These are phyloP conservation scores for Philypnodon macrostomus DNA, from an alignment of 2,797 vertebrate genomes.

Conservation along the genomic window DNA sequence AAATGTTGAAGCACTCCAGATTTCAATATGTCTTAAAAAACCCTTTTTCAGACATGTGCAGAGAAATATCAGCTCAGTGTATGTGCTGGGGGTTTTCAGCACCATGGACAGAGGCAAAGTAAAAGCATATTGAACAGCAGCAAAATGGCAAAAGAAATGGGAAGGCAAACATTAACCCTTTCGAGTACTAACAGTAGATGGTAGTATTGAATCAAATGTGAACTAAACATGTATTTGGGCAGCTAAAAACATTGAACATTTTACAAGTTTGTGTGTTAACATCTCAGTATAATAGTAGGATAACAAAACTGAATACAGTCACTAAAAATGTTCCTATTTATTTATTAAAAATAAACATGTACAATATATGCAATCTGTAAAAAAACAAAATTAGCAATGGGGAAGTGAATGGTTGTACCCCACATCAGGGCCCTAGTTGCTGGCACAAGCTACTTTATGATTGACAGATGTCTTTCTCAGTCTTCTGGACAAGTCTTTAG, in stretches of 20 bases:
- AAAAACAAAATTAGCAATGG: too few relatives aligned
- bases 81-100: conserved; percentile 3
- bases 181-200: conserved; percentile 42
- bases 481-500: too few relatives aligned
- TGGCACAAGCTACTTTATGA: too few relatives aligned
- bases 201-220: conserved; percentile 45
- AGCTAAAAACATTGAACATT: not conserved
- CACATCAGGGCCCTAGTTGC: too few relatives aligned
- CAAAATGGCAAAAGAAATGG: too few relatives aligned
- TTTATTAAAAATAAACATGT: too few relatives aligned
- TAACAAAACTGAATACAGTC: too few relatives aligned
- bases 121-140: not conserved
- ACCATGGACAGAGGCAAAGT: conserved; percentile 8
- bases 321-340: too few relatives aligned
- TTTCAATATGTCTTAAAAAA: not conserved
- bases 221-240: not conserved
- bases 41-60: not conserved
- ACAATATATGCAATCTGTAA: too few relatives aligned
- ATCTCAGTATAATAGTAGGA: not conserved
- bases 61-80: not conserved
- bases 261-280: not conserved
- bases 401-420: too few relatives aligned
- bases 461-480: too few relatives aligned
- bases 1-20: conserved; percentile 8
- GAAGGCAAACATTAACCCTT: not conserved